A percentile compares a stretch with the other conserved stretches of the same genome.
Conservation (phyloP, 2,888 invertebrate genomes). For the Drosophila bunnanda region DNA sequence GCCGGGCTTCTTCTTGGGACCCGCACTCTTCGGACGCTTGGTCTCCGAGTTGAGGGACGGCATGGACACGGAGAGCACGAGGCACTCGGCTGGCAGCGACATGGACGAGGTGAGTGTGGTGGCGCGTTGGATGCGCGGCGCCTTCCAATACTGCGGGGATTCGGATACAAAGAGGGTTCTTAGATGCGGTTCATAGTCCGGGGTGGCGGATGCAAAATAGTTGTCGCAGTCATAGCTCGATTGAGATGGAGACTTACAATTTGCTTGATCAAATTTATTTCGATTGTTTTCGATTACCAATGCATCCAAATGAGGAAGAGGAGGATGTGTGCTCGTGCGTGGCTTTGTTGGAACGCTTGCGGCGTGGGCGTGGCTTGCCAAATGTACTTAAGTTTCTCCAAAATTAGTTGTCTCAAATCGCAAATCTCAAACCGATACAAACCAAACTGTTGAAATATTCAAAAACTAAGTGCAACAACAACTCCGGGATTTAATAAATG, state of each 20-base stretch:
- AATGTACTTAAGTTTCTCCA: constrained; percentile 34
- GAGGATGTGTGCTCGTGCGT: constrained; percentile 72
- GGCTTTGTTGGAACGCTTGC: constrained; percentile 69
- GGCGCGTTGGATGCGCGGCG: constrained; percentile 83
- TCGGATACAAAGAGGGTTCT: constrained; percentile 16
- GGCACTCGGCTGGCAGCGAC: constrained; percentile 85
- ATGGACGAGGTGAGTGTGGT: constrained; percentile 84
- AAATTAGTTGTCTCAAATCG: constrained; percentile 27
- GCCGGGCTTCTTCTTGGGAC: constrained; percentile 82
- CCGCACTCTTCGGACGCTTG: constrained; percentile 83
- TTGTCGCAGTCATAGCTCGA: constrained; percentile 42
- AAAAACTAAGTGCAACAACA: constrained; percentile 68
- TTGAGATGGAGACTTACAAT: constrained; percentile 68
- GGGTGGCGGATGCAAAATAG: constrained; percentile 1
- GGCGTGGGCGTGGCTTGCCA: constrained; percentile 63
- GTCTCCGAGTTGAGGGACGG: constrained; percentile 83
- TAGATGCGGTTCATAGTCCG: constrained; percentile 18
- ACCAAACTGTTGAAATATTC: constrained; percentile 38
- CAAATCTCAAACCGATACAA: constrained; percentile 51
- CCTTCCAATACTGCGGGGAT: constrained; percentile 82
- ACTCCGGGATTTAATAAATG: constrained; percentile 63
- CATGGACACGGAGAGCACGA: constrained; percentile 85
- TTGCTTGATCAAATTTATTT: constrained; percentile 53
- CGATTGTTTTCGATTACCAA: constrained; percentile 66
- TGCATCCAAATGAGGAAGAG: constrained; percentile 76